phyloP scores from a whole-genome alignment of 1,140 invertebrate species.

The Mycetomoellerius zeteki region DNA sequence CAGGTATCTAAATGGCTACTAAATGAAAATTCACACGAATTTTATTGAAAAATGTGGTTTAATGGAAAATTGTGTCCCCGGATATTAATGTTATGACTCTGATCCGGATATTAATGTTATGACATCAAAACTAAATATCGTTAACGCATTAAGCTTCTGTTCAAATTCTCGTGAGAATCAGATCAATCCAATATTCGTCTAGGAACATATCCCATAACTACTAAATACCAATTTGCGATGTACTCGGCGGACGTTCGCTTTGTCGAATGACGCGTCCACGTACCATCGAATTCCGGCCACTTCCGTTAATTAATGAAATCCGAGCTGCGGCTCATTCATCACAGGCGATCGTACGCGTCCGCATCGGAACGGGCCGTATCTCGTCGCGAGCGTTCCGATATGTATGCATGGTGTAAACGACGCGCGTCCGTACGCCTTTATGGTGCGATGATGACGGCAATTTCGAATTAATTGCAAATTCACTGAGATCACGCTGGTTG shows the following conservation, averaged over 20 bases:
- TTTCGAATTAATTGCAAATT: conserved; percentile 82
- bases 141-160: conserved; percentile 1
- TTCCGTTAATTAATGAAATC: conserved; percentile 76
- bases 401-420: conserved; percentile 29
- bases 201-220: conserved; percentile 2
- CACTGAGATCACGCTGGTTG: conserved; percentile 75
- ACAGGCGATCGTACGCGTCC: conserved; percentile 16
- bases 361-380: conserved; percentile 8
- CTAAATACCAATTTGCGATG: conserved; percentile 20
- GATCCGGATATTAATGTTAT: background rate
- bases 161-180: background rate
- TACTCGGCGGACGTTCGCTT: conserved; percentile 29
- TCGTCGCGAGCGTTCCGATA: conserved; percentile 2
- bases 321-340: conserved; percentile 73
- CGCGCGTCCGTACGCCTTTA: conserved; percentile 38
- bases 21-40: background rate
- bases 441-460: conserved; percentile 74
- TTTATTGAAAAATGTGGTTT: background rate
- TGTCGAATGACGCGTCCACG: conserved; percentile 60
- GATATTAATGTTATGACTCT: no score
- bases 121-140: background rate
- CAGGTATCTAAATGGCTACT: background rate
- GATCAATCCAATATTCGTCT: background rate
- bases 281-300: conserved; percentile 67
- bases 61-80: no score